Evolutionary conservation across 2,888 invertebrate genomes (phyloP).

Genomic region (Synanthedon vespiformis): DNA sequence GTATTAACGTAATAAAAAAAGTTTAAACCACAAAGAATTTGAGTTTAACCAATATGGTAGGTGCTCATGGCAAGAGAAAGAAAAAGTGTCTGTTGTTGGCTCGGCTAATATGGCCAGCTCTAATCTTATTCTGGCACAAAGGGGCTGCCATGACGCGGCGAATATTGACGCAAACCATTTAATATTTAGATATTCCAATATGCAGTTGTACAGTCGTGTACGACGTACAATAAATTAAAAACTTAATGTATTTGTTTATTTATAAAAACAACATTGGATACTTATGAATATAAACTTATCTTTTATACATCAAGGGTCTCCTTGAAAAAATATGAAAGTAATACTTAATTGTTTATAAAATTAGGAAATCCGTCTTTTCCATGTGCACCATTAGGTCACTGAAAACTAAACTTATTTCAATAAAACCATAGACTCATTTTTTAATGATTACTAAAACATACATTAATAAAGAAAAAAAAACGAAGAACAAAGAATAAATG

Average conservation of each 20-base stretch:
- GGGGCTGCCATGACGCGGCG: conserved; percentile 61
- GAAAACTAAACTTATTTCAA: too few species aligned
- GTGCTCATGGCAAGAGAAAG: conserved; percentile 22
- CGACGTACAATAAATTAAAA: neutral
- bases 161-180: conserved; percentile 61
- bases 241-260: neutral
- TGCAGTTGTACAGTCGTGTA: conserved; percentile 32
- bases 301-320: too few species aligned
- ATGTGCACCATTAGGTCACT: too few species aligned
- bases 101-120: conserved; percentile 55
- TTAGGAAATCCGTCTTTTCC: too few species aligned
- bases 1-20: neutral
- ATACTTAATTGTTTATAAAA: too few species aligned
- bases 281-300: too few species aligned
- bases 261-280: too few species aligned
- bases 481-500: too few species aligned
- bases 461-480: too few species aligned
- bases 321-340: too few species aligned
- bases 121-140: conserved; percentile 60
- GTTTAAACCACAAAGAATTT: neutral
- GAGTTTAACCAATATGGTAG: neutral
- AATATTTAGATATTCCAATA: conserved; percentile 64
- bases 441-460: too few species aligned
- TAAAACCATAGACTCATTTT: too few species aligned
- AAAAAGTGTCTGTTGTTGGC: conserved; percentile 37